Percentiles rank a stretch among this genome's conserved stretches.
These are phyloP conservation scores for Etheostoma spectabile DNA, from an alignment of 2,113 vertebrate species.

Conservation along the genomic window DNA sequence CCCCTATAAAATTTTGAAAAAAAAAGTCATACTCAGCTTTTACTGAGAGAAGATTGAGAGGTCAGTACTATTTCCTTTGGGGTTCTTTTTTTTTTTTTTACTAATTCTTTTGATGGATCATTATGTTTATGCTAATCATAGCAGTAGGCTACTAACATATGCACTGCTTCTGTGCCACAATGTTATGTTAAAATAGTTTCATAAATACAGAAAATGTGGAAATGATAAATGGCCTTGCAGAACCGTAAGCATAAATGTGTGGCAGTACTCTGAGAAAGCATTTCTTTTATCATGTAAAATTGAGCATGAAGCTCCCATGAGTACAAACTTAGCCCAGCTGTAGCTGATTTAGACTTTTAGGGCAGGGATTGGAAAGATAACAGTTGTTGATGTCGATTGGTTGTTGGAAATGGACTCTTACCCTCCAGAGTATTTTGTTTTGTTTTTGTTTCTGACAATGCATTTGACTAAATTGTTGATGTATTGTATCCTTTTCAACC, in stretches of 20 bases:
- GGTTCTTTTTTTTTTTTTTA: neutral
- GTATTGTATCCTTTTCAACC: conserved; percentile 39
- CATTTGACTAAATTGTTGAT: conserved; percentile 32
- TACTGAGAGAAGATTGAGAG: neutral
- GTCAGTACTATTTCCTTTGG: neutral
- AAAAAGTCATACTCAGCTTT: neutral
- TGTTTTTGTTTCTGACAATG: conserved; percentile 37
- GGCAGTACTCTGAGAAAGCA: neutral
- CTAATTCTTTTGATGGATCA: conserved; percentile 30
- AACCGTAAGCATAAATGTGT: neutral
- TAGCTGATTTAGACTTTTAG: conserved; percentile 14
- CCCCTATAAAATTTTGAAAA: neutral
- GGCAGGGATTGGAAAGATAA: conserved; percentile 7
- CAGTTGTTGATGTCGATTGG: conserved; percentile 1
- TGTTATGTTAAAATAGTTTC: conserved; percentile 15
- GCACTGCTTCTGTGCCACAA: neutral
- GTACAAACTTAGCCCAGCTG: neutral
- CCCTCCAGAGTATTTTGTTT: conserved; percentile 46
- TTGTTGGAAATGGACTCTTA: conserved; percentile 22
- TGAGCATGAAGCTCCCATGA: neutral
- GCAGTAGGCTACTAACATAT: conserved; percentile 22
- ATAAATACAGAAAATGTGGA: conserved; percentile 2
- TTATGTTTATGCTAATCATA: conserved; percentile 39
- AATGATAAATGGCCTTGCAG: neutral
- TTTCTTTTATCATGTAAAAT: neutral